Evolutionary conservation across 2,888 invertebrate species (phyloP), one percentile per base, ranked within the genome.

Genomic region (Drosophila melanosoma): DNA sequence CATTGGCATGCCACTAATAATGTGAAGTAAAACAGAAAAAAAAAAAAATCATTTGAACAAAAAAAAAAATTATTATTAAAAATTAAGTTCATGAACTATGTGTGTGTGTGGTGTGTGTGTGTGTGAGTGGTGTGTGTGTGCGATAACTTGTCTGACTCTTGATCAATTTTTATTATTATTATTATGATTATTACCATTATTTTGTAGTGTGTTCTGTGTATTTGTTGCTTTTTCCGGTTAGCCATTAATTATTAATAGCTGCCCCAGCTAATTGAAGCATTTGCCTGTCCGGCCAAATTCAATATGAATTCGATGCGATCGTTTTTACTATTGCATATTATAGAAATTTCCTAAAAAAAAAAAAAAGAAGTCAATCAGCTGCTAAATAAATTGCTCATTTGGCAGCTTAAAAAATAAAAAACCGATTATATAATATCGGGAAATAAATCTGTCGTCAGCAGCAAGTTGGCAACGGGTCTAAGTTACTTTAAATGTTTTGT

Each of bases 141-240:
- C 61, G 77, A 76, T 76, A 72, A 76, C 76, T 73, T 77, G 78
- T 58, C 65, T 74, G 81, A 79, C 70, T 84, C 79, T 79, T 86
- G 85, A 88, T 88, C 88, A 85, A 83, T 85, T 85, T 88, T 83
- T 86, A 86, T 85, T 88, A 84, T 85, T 88, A 84, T 84, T 87
- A 86, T 86, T 77, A 87, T 88, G 75, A 78, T 78, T 81, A 86
- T 81, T 81, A 71, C 57, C 69, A 69, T 76, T 80, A 82, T 79
- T 65, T 54, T 70, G 58, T 23, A 56, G 38, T 49, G 75, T 73
- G 56, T 67, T 72, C 17, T 62, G 54, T 69, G 48, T 71, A 56
- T 38, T 69, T 79, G 77, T 80, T 79, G 79, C 63, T 76, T 80
- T 80, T 80, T 80, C 81, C 79, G 79, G 79, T 80, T 76, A 69